Evolutionary conservation across 2,888 invertebrate genomes (phyloP).

Genomic region (Xestia xanthographa): DNA sequence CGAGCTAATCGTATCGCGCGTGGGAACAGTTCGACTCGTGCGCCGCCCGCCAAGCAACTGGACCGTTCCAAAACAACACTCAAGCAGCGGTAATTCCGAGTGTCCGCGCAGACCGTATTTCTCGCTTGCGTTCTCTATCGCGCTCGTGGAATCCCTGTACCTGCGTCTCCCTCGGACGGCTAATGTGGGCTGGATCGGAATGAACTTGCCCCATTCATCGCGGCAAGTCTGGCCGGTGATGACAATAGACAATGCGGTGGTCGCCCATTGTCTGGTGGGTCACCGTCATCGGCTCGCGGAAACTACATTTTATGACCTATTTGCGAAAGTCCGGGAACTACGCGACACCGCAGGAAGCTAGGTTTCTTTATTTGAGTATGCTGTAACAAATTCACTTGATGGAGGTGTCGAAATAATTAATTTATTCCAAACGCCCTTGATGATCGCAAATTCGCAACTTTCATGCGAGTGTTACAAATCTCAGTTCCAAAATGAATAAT

Average conservation of each 20-base stretch:
- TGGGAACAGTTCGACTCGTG: constrained; percentile 78
- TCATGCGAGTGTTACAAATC: constrained; percentile 12
- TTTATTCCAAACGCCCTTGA: constrained; percentile 56
- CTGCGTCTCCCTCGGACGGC: constrained; percentile 72
- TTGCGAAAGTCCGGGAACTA: constrained; percentile 77
- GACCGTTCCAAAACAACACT: constrained; percentile 84
- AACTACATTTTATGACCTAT: constrained; percentile 79
- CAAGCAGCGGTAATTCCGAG: constrained; percentile 85
- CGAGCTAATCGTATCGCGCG: constrained; percentile 68
- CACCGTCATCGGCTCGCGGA: constrained; percentile 79
- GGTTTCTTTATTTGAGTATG: constrained; percentile 70
- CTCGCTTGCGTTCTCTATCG: constrained; percentile 68
- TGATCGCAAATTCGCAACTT: constrained; percentile 29
- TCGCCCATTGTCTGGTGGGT: constrained; percentile 82
- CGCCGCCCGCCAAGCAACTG: constrained; percentile 85
- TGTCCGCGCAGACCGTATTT: constrained; percentile 77
- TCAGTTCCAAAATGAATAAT: not conserved
- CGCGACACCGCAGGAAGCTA: constrained; percentile 70
- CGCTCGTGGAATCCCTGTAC: constrained; percentile 69
- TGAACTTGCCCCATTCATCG: constrained; percentile 88
- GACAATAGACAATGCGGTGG: constrained; percentile 85
- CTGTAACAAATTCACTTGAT: constrained; percentile 56
- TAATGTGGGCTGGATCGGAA: constrained; percentile 79
- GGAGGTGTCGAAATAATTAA: constrained; percentile 45
- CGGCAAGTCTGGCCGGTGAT: constrained; percentile 76